Evolutionary conservation across 2,888 invertebrate genomes (phyloP), one percentile per base, ranked within the genome.

Genomic region (Eucera pruinosa): DNA sequence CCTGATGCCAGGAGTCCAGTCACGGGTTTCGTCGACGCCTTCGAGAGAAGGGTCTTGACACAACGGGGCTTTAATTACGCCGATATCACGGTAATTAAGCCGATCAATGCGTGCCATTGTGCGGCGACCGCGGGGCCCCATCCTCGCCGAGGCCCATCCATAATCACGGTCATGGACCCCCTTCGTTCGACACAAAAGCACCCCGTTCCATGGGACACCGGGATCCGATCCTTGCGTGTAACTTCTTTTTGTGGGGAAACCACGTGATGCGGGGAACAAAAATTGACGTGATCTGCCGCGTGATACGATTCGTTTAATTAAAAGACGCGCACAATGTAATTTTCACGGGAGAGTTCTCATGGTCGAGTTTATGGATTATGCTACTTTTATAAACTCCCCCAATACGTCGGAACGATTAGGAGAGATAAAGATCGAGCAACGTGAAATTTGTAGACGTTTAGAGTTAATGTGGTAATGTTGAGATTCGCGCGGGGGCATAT

Each of bases 31-130:
- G 79, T 84, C 80, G 81, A 82, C 81, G 75, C 67, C 83, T 82
- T 75, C 78, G 84, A 82, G 82, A 78, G 74, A 83, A 81, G 85
- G 85, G 78, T 74, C 78, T 67, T 85, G 82, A 81, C 86, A 90
- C 90, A 90, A 91, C 90, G 87, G 89, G 73, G 86, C 89, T 90
- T 90, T 91, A 91, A 91, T 91, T 91, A 90, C 90, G 88, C 87
- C 89, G 89, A 91, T 91, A 91, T 91, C 91, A 91, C 89, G 90
- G 90, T 90, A 90, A 91, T 91, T 90, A 90, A 90, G 88, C 85
- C 88, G 90, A 89, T 91, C 90, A 90, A 91, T 90, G 88, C 86
- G 82, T 82, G 72, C 87, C 87, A 90, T 91, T 90, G 88, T 91
- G 80, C 83, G 73, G 74, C 64, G 60, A 67, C 72, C 39, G 36